Evolutionary conservation across 2,113 vertebrate genomes (phyloP).

Genomic region (Petroica traversi): DNA sequence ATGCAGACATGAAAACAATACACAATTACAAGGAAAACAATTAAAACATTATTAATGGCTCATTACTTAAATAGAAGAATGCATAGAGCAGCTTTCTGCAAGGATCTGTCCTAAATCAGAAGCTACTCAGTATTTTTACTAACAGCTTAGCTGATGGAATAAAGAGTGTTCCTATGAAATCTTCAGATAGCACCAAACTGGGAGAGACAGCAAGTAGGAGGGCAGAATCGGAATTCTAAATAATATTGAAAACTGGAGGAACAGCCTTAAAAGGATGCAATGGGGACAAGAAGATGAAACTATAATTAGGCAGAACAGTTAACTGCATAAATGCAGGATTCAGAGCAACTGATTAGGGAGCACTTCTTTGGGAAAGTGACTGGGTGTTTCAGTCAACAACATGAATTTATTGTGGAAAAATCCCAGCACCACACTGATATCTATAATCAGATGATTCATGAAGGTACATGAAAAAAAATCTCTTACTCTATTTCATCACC

Average conservation of each 20-base stretch:
- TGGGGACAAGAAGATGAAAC: not conserved
- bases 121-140: not conserved
- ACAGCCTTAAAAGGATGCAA: not conserved
- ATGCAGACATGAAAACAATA: not conserved
- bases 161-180: not conserved
- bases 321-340: not conserved
- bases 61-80: not conserved
- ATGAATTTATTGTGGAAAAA: not conserved
- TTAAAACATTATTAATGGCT: not conserved
- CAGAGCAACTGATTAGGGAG: not conserved
- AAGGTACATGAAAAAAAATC: not conserved
- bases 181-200: not conserved
- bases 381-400: not conserved
- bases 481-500: not conserved
- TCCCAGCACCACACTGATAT: not conserved
- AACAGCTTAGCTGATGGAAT: not conserved
- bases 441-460: not conserved
- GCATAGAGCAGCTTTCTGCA: accelerated
- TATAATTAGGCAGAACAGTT: not conserved
- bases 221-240: not conserved
- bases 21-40: not conserved
- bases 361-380: not conserved
- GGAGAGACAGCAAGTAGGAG: not conserved
- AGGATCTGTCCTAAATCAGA: not conserved
- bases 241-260: not conserved